Conservation (phyloP, 2,113 vertebrate species). For the Sciurus niger region DNA sequence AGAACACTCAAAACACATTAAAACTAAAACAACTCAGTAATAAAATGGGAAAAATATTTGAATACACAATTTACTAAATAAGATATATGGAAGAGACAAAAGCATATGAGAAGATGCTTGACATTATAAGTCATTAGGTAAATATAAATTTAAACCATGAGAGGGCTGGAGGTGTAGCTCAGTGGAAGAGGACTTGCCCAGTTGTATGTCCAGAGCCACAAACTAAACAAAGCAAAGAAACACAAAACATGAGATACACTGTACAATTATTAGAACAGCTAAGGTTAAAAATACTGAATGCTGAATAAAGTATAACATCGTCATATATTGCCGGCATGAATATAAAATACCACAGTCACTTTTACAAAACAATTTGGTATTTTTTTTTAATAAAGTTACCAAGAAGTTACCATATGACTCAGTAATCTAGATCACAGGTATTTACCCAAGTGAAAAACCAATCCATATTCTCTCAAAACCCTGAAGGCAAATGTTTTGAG, state of each 20-base stretch:
- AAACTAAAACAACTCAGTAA: neutral
- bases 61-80: neutral
- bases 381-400: neutral
- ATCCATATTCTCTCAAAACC: neutral
- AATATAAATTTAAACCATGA: neutral
- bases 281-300: neutral
- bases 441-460: neutral
- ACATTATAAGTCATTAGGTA: neutral
- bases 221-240: neutral
- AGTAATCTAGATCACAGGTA: neutral
- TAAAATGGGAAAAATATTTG: neutral
- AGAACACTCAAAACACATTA: neutral
- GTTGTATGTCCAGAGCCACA: neutral
- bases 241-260: neutral
- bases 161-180: neutral
- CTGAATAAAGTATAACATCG: neutral
- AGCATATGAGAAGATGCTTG: neutral
- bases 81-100: neutral
- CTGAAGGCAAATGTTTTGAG: neutral
- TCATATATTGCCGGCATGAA: neutral
- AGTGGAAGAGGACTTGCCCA: neutral
- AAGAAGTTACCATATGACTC: neutral
- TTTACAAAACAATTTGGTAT: neutral
- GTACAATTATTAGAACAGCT: neutral
- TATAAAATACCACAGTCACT: neutral